Percentiles rank a stretch among this genome's conserved stretches.
Evolutionary conservation across 2,888 invertebrate species (phyloP).

Genomic region (Drosophila neutralis): DNA sequence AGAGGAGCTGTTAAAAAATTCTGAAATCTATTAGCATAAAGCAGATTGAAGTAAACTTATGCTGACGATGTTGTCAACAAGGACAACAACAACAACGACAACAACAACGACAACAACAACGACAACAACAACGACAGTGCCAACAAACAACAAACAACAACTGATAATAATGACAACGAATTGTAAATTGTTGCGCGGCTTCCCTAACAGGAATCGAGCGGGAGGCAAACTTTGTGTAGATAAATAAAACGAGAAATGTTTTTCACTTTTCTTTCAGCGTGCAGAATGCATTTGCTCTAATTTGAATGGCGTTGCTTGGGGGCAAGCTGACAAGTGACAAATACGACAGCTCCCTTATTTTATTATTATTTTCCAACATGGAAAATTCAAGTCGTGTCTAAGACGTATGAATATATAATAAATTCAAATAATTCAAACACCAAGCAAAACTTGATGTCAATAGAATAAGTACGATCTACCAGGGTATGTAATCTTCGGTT

Average conservation of each 20-base stretch:
- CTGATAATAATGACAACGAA: conserved; percentile 52
- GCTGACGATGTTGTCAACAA: conserved; percentile 64
- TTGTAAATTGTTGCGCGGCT: conserved; percentile 18
- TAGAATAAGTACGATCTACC: not conserved
- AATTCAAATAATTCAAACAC: not conserved
- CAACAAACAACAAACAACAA: conserved; percentile 30
- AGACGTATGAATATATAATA: not conserved
- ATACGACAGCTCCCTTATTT: not conserved
- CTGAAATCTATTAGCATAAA: conserved; percentile 74
- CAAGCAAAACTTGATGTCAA: not conserved
- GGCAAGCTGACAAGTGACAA: not conserved
- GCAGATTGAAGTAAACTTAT: conserved; percentile 73
- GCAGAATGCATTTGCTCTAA: conserved; percentile 4
- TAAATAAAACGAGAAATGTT: conserved; percentile 3
- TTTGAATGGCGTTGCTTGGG: not conserved
- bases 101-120: conserved; percentile 18
- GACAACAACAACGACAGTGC: conserved; percentile 14
- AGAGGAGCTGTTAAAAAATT: conserved; percentile 58
- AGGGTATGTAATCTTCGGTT: not conserved
- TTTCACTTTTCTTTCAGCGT: conserved; percentile 2
- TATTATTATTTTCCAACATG: too few species aligned
- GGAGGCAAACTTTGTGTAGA: conserved; percentile 6
- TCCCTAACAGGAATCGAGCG: conserved; percentile 2
- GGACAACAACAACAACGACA: conserved; percentile 43
- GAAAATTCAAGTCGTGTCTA: too few species aligned